These are phyloP conservation scores for Drosophila longiperda DNA, from an alignment of 2,888 invertebrate species.

Conservation along the genomic window DNA sequence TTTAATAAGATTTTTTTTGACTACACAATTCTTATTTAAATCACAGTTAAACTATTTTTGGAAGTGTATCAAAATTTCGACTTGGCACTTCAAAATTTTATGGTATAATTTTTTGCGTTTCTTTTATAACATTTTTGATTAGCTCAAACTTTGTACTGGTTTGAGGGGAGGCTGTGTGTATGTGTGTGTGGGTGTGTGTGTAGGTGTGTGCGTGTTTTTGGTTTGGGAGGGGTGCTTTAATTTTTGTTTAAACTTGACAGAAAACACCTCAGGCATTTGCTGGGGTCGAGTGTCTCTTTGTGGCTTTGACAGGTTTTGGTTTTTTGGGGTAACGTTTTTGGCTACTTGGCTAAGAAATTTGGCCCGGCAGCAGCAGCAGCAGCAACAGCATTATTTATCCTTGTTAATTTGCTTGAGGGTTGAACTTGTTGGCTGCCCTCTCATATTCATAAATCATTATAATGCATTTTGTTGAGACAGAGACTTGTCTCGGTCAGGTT, in stretches of 20 bases:
- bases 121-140: conserved; percentile 71
- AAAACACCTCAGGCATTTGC: conserved; percentile 71
- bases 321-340: conserved; percentile 46
- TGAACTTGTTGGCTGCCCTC: conserved; percentile 36
- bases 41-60: not conserved
- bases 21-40: not conserved
- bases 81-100: not conserved
- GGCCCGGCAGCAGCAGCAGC: conserved; percentile 37
- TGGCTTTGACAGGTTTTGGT: conserved; percentile 74
- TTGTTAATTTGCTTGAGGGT: conserved; percentile 74
- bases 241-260: conserved; percentile 75
- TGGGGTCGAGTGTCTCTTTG: conserved; percentile 75
- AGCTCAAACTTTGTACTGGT: conserved; percentile 59
- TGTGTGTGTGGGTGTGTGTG: conserved; percentile 35
- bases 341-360: conserved; percentile 57
- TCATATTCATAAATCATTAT: conserved; percentile 70
- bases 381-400: conserved; percentile 69
- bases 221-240: conserved; percentile 58
- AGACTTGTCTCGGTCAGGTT: conserved; percentile 57
- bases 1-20: not conserved
- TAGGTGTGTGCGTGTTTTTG: conserved; percentile 4
- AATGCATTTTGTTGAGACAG: conserved; percentile 68
- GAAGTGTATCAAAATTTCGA: conserved; percentile 38
- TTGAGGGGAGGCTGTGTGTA: conserved; percentile 23
- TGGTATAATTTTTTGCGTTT: conserved; percentile 17